Conservation (phyloP, 2,888 invertebrate genomes). For the Dryadula phaetusa region DNA sequence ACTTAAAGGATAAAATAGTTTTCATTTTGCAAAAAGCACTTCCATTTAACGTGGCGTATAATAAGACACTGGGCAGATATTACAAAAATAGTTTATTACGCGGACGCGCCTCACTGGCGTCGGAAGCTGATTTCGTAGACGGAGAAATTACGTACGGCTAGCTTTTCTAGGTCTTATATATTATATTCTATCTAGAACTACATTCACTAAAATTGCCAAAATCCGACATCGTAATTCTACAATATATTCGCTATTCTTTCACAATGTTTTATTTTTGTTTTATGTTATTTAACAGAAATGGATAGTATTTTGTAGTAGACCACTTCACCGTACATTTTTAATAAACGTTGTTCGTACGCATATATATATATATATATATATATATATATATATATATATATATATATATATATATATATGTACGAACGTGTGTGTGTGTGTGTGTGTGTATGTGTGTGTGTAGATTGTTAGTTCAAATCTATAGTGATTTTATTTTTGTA, state of each 20-base stretch:
- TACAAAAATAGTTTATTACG: conserved; percentile 65
- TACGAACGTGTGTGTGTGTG: no score
- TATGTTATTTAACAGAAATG: conserved; percentile 8
- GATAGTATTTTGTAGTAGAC: conserved; percentile 2
- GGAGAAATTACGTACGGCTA: conserved; percentile 50
- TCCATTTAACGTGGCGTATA: conserved; percentile 58
- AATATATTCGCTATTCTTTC: conserved; percentile 13
- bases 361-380: no score
- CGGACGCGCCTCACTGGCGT: conserved; percentile 64
- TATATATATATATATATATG: no score
- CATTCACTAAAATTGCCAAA: conserved; percentile 34
- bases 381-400: no score
- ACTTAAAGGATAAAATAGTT: conserved; percentile 21
- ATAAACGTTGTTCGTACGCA: conserved; percentile 8
- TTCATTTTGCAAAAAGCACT: conserved; percentile 44
- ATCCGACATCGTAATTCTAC: conserved; percentile 19
- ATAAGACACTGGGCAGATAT: conserved; percentile 62
- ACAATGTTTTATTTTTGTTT: conserved; percentile 1
- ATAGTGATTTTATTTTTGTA: conserved; percentile 2
- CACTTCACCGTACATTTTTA: conserved; percentile 15
- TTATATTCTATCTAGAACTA: conserved; percentile 36
- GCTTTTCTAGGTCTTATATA: conserved; percentile 41
- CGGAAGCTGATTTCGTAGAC: conserved; percentile 55
- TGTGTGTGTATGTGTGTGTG: not conserved
- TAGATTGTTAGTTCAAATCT: conserved; percentile 7